Conservation (phyloP, 1,140 invertebrate species). For the Neodiprion pinetum region DNA sequence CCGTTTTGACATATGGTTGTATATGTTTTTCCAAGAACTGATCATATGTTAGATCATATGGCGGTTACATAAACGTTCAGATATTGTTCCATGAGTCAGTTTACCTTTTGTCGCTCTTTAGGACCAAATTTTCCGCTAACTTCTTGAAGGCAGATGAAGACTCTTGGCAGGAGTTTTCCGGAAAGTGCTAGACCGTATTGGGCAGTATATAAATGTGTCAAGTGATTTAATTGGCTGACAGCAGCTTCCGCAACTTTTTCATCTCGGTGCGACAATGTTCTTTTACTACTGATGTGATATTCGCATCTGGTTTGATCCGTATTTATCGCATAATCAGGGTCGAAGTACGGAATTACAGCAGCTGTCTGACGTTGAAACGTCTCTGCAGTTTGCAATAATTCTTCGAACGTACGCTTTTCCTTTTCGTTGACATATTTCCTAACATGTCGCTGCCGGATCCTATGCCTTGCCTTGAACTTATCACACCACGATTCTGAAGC, state of each 20-base stretch:
- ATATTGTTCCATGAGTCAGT: slow-evolving; percentile 22
- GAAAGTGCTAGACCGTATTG: slow-evolving; percentile 27
- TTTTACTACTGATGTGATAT: background rate
- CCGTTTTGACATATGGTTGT: slow-evolving; percentile 24
- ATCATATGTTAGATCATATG: slow-evolving; percentile 21
- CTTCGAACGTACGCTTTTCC: background rate
- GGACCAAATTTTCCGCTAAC: slow-evolving; percentile 27
- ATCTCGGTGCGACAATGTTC: slow-evolving; percentile 12
- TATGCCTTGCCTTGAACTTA: background rate
- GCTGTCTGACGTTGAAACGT: background rate
- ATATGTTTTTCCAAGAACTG: slow-evolving; percentile 25
- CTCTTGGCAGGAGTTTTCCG: slow-evolving; percentile 24
- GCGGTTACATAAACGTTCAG: slow-evolving; percentile 21
- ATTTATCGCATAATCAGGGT: background rate
- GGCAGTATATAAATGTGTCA: slow-evolving; percentile 25
- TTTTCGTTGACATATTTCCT: background rate
- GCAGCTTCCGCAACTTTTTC: slow-evolving; percentile 15
- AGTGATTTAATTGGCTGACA: slow-evolving; percentile 11
- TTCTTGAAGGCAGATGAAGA: slow-evolving; percentile 31
- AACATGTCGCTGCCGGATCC: background rate
- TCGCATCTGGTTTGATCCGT: slow-evolving; percentile 7
- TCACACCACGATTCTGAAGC: background rate
- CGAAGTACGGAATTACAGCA: background rate
- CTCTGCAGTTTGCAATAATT: background rate
- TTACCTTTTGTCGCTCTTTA: slow-evolving; percentile 20